Evolutionary conservation across 2,888 invertebrate species (phyloP).

Genomic region (Callyntrura sp.): DNA sequence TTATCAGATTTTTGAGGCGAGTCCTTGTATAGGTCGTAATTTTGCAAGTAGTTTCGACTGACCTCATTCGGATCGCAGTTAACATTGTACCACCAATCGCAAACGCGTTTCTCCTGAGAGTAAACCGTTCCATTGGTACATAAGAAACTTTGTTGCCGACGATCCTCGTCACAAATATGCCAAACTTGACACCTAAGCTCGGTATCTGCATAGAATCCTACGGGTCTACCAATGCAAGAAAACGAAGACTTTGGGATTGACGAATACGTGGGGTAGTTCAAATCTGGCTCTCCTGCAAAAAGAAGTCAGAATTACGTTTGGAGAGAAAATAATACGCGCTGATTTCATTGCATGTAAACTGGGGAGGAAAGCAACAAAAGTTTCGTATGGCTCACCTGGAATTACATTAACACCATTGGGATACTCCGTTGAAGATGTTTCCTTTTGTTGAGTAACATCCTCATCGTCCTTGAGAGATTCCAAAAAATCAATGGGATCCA

Average conservation of each 20-base stretch:
- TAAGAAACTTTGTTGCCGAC: slow-evolving; percentile 82
- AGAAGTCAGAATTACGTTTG: neutral
- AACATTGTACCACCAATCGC: slow-evolving; percentile 83
- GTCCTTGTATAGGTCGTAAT: slow-evolving; percentile 81
- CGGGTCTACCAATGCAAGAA: slow-evolving; percentile 79
- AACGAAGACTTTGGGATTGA: slow-evolving; percentile 81
- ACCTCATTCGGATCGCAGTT: slow-evolving; percentile 82
- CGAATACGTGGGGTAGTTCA: slow-evolving; percentile 82
- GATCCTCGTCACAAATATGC: slow-evolving; percentile 83
- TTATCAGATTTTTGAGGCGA: slow-evolving; percentile 69
- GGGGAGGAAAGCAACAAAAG: no score
- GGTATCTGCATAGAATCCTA: slow-evolving; percentile 82
- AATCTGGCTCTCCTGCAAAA: slow-evolving; percentile 80
- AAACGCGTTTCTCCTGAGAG: slow-evolving; percentile 82
- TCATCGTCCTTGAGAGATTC: slow-evolving; percentile 78
- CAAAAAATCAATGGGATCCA: slow-evolving; percentile 74
- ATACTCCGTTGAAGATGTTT: slow-evolving; percentile 80
- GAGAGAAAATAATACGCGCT: no score
- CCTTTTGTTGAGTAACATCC: slow-evolving; percentile 51
- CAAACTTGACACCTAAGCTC: slow-evolving; percentile 83
- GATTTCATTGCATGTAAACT: no score
- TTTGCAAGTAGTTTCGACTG: slow-evolving; percentile 79
- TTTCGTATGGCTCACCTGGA: slow-evolving; percentile 83
- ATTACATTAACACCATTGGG: slow-evolving; percentile 84
- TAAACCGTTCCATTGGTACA: slow-evolving; percentile 84